phyloP scores from a whole-genome alignment of 2,113 vertebrate genomes.

The Lates calcarifer region DNA sequence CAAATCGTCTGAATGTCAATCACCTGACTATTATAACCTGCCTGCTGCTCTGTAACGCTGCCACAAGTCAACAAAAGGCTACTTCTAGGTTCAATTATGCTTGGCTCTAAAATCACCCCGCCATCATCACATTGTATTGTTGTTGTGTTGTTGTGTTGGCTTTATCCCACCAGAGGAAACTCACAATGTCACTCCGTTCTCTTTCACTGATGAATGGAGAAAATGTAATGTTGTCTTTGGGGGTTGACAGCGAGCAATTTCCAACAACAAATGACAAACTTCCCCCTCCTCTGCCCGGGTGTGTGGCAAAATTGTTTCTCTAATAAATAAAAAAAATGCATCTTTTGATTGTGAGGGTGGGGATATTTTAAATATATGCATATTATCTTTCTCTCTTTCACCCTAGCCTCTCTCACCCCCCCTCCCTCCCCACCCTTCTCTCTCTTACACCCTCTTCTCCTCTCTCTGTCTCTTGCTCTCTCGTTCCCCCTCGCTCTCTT shows the following conservation, averaged over 20 bases:
- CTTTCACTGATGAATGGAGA: conserved; percentile 77
- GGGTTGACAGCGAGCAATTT: conserved; percentile 77
- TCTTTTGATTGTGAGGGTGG: conserved; percentile 84
- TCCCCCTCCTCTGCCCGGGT: conserved; percentile 64
- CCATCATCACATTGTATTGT: conserved; percentile 67
- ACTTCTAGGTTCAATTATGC: conserved; percentile 73
- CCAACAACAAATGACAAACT: conserved; percentile 80
- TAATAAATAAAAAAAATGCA: conserved; percentile 80
- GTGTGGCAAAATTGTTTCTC: conserved; percentile 80
- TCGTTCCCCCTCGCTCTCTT: conserved; percentile 77
- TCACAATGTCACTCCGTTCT: conserved; percentile 81
- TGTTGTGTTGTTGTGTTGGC: conserved; percentile 58
- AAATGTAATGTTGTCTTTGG: conserved; percentile 81
- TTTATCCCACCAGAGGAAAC: conserved; percentile 71
- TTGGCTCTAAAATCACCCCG: conserved; percentile 59
- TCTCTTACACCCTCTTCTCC: conserved; percentile 57
- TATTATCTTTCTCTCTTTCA: conserved; percentile 83
- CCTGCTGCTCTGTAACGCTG: conserved; percentile 7
- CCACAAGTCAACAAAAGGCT: conserved; percentile 62
- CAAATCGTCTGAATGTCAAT: conserved; percentile 67
- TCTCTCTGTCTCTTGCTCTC: conserved; percentile 63
- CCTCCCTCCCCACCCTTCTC: conserved; percentile 46
- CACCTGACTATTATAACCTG: conserved; percentile 62
- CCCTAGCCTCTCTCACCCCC: conserved; percentile 71
- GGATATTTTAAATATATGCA: conserved; percentile 84